Evolutionary conservation across 2,113 vertebrate genomes (phyloP), one percentile per base, ranked within the genome.

Genomic region (Dipodomys merriami): DNA sequence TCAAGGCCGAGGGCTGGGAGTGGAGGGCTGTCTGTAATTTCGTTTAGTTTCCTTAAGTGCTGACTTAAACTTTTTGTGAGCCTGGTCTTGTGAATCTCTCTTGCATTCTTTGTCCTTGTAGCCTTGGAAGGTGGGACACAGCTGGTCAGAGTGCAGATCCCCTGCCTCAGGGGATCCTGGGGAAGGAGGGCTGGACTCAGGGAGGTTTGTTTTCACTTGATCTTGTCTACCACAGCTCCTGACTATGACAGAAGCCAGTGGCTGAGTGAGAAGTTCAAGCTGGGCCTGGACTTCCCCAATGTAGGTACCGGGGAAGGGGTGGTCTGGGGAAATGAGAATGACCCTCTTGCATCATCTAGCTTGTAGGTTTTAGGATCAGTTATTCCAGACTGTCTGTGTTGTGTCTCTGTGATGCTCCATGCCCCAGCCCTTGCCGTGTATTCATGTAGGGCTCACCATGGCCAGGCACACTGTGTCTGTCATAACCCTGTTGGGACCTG

Each of bases 281-380:
- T 99, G 93, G 98, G 97, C 81, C 97, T 99, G 94, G 97, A 98
- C 93, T 99, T 99, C 87, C 98, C 98, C 64, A 99, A 99, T 82
- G 98, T 99, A 98, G 96, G 98, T 98, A 60, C 11, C 30, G 25
- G 49, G 13, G 1, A 30, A 20, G 33, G 27, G 60, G 15, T 18
- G 5, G 53, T 57, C 53, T 4, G 65, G 84, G 5, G 11, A 6
- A 2, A 57, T 57, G 16, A 18, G 53, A 13, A 1, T 57, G 53
- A 57, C 53, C 53, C 16, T 57, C 15, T 57, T 57, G 53, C 15
- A 57, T 23, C 5, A 7, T 11, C 15, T 29, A 44, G 13, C 49
- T 25, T n/a, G 7, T 39, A 23, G 46, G 49, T 49, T 74, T 22
- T 44, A 39, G 4, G 49, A 13, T 53, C 18, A 67, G 5, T 53